Evolutionary conservation across 2,113 vertebrate species (phyloP).

Genomic region (Thomomys bottae): DNA sequence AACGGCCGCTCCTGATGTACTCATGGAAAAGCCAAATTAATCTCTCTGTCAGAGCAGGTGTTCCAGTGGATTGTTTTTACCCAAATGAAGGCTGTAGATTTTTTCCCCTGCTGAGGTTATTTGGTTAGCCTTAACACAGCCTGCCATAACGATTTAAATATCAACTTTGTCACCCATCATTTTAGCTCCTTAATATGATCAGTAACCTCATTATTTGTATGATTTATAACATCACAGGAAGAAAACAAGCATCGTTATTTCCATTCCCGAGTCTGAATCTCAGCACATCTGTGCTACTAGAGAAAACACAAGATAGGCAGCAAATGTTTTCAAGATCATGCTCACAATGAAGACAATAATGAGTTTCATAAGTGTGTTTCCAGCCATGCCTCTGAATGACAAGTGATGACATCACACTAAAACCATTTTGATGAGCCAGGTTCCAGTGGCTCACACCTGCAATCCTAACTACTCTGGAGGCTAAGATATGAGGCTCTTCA

Average conservation of each 20-base stretch:
- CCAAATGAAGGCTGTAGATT: slow-evolving; percentile 53
- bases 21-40: slow-evolving; percentile 51
- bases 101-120: slow-evolving; percentile 40
- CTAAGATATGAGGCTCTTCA: no score
- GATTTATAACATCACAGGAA: slow-evolving; percentile 52
- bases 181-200: slow-evolving; percentile 52
- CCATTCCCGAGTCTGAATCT: not conserved
- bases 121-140: slow-evolving; percentile 9
- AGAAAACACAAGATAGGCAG: not conserved
- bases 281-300: not conserved
- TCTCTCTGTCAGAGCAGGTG: slow-evolving; percentile 60
- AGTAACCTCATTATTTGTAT: slow-evolving; percentile 49
- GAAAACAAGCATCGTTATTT: slow-evolving; percentile 19
- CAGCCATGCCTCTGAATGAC: not conserved
- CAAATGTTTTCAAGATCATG: not conserved
- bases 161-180: slow-evolving; percentile 50
- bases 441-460: no score
- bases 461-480: no score
- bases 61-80: slow-evolving; percentile 34
- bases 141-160: slow-evolving; percentile 59
- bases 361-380: not conserved
- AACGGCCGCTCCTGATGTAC: not conserved
- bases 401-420: slow-evolving; percentile 3
- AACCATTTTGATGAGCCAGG: not conserved
- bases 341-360: not conserved